Conservation (phyloP, 2,888 invertebrate genomes). For the Agrochola circellaris region DNA sequence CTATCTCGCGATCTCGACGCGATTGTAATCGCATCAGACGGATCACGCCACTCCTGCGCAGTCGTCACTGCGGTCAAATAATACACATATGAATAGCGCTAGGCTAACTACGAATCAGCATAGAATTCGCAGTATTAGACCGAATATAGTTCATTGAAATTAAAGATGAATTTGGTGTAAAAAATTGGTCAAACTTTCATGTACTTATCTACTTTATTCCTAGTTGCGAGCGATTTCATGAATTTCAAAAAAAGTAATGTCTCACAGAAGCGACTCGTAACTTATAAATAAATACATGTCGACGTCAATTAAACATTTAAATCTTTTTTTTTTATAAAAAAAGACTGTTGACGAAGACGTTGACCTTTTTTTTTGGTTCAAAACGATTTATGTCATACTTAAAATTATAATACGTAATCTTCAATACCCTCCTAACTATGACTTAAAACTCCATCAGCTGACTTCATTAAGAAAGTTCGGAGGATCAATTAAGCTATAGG, state of each 20-base stretch:
- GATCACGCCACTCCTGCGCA: constrained; percentile 74
- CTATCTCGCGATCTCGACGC: constrained; percentile 58
- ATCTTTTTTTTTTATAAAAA: background rate
- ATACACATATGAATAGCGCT: constrained; percentile 23
- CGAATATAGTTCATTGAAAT: background rate
- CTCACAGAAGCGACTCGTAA: background rate
- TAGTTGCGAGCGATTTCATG: background rate
- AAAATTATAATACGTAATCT: background rate
- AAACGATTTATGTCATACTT: background rate
- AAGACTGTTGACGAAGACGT: background rate
- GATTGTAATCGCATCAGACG: constrained; percentile 66
- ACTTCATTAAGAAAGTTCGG: background rate
- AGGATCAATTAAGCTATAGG: background rate
- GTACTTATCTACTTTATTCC: background rate
- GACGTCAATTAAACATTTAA: background rate
- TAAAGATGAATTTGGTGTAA: background rate
- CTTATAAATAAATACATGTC: background rate
- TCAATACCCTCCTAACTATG: background rate
- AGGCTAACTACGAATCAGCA: background rate
- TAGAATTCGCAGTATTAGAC: background rate
- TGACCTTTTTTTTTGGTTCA: background rate
- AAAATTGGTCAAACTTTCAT: background rate
- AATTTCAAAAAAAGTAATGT: background rate
- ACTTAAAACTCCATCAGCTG: background rate
- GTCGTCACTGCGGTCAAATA: constrained; percentile 42